A percentile compares a stretch with the other conserved stretches of the same genome.
Conservation (phyloP, 2,797 vertebrate genomes). For the Hippocampus kuda region DNA sequence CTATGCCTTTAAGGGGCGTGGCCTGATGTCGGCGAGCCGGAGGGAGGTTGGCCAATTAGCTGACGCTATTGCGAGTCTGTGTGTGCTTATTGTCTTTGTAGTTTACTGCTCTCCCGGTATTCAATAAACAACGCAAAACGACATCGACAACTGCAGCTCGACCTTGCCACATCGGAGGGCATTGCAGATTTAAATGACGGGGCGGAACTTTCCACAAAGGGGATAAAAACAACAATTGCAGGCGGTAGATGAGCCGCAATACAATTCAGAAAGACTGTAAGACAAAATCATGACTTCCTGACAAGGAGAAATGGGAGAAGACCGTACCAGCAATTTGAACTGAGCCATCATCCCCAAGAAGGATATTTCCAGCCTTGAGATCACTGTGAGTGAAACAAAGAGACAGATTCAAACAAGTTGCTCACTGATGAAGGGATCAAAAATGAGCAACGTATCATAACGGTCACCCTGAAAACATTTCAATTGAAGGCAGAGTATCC, state of each 20-base stretch:
- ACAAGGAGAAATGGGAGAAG: constrained; percentile 5
- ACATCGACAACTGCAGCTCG: too few relatives aligned
- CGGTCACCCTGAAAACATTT: not conserved
- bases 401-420: not conserved
- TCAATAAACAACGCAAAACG: too few relatives aligned
- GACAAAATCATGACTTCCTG: not conserved
- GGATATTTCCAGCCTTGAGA: constrained; percentile 93
- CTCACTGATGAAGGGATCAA: not conserved
- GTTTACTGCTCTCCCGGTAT: too few relatives aligned
- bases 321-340: constrained; percentile 87
- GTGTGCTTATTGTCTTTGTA: too few relatives aligned
- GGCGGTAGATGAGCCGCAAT: not conserved
- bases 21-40: too few relatives aligned
- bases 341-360: constrained; percentile 88
- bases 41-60: too few relatives aligned
- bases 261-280: not conserved
- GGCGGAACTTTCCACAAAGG: too few relatives aligned
- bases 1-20: too few relatives aligned
- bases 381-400: constrained; percentile 64
- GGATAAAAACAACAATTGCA: too few relatives aligned
- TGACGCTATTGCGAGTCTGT: too few relatives aligned
- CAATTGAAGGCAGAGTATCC: constrained; percentile 18
- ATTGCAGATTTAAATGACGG: too few relatives aligned
- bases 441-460: not conserved
- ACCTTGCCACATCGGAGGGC: too few relatives aligned